A percentile compares a stretch with the other conserved stretches of the same genome.
Conservation (phyloP, 37 sponge, comb jelly and placozoan genomes). For the Haliclona indistincta region DNA sequence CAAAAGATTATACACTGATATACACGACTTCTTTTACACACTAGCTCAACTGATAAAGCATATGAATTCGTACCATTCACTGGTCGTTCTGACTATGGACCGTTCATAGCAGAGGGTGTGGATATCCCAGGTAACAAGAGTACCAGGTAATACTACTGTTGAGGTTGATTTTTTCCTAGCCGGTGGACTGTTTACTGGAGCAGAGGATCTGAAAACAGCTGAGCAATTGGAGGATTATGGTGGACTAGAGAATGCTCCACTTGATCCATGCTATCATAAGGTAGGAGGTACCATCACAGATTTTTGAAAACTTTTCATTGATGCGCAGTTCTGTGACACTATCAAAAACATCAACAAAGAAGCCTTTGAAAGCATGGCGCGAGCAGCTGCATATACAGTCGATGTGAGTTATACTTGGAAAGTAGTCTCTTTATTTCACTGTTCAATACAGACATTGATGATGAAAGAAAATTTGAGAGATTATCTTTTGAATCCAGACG, state of each 20-base stretch:
- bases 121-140: conserved; percentile 66
- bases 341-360: conserved; percentile 59
- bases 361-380: conserved; percentile 57
- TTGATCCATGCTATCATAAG: conserved; percentile 86
- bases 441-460: conserved; percentile 41
- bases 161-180: conserved; percentile 23
- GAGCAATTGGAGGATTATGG: conserved; percentile 51
- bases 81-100: conserved; percentile 89
- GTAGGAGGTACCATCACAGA: conserved; percentile 17
- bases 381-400: conserved; percentile 67
- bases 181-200: conserved; percentile 80
- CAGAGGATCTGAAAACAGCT: conserved; percentile 64
- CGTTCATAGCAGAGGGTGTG: conserved; percentile 61
- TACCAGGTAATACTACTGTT: background rate
- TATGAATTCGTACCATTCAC: conserved; percentile 58
- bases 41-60: background rate
- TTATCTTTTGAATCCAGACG: conserved; percentile 29
- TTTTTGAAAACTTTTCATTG: background rate
- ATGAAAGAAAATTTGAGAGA: conserved; percentile 40
- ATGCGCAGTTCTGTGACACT: conserved; percentile 69
- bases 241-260: conserved; percentile 68
- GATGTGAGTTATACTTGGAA: conserved; percentile 33
- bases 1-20: background rate
- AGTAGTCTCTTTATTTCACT: background rate
- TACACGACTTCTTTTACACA: background rate